These are phyloP conservation scores for Hassar affinis DNA, from an alignment of 2,113 vertebrate species.

Conservation along the genomic window DNA sequence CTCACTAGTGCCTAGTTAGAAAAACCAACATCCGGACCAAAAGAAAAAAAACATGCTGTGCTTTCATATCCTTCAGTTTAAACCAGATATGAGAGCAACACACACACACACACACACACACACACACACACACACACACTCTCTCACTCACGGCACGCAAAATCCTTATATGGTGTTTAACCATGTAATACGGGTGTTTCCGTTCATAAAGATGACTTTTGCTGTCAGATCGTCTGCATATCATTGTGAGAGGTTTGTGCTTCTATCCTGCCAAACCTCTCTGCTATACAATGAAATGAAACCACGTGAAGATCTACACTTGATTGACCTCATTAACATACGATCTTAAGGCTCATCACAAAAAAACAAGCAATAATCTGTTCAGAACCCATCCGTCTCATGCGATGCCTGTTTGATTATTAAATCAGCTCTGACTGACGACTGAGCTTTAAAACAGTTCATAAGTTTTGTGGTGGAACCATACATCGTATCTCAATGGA, in stretches of 20 bases:
- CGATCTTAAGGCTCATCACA: not conserved
- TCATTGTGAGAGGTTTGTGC: not conserved
- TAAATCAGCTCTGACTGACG: conserved; percentile 10
- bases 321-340: not conserved
- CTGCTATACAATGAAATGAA: not conserved
- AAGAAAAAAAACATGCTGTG: not conserved
- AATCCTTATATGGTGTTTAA: not conserved
- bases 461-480: not conserved
- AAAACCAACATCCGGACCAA: conserved; percentile 12
- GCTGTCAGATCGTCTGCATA: not conserved
- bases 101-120: no score
- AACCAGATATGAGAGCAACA: not conserved
- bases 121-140: no score
- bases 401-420: no score
- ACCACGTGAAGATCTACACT: not conserved
- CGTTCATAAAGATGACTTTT: not conserved
- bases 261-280: not conserved
- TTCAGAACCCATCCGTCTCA: not conserved
- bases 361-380: not conserved
- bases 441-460: not conserved
- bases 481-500: no score
- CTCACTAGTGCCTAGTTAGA: conserved; percentile 24
- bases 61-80: conserved; percentile 32
- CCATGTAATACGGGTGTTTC: not conserved
- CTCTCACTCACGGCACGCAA: no score